Evolutionary conservation across 2,797 vertebrate species (phyloP), one percentile per base, ranked within the genome.

Genomic region (Myotis daubentonii): DNA sequence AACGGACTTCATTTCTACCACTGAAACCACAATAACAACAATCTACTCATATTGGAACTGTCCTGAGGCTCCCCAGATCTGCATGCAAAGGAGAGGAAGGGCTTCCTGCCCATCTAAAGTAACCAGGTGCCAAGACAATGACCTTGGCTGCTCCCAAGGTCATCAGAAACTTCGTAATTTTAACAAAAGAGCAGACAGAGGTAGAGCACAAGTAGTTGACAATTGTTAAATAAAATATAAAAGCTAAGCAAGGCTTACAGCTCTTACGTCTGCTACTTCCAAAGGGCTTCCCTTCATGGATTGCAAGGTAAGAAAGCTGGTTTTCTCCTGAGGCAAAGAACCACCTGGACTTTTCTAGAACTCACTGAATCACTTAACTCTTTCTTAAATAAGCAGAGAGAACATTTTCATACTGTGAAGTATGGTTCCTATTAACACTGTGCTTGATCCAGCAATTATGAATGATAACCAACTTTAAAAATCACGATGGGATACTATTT

Each of bases 381-480:
- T 6, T 41, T 86, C 28, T 82, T 93, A 92, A 84, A 68, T 41
- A 68, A 91, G 30, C 65, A 89, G 57, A 86, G n/a, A 76, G 38
- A 79, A 84, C n/a, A 60, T 47, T 10, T 94, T 41, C 28, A 78
- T 33, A 71, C 6, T 60, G 44, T n/a, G 65, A 62, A n/a, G 23
- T 53, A n/a, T n/a, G 20, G 38, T 76, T 47, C 16, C 23, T 51
- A 33, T 19, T 62, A 79, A 75, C 25, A 47, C 4, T 8, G n/a
- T 19, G 20, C 30, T 89, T 78, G 9, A 30, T 76, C 60, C 57
- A 79, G 60, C 0, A 3, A 66, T 80, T 60, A 70, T 36, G 47
- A 89, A 87, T 79, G 38, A 74, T 36, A 87, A 68, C 33, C 75
- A 76, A 36, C 30, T 79, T 93, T 86, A 68, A 71, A 94, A 94